Percentiles rank a stretch among this genome's conserved stretches.
These are phyloP conservation scores for Oryzias dopingdopingensis DNA, from an alignment of 2,797 vertebrate genomes.

Conservation along the genomic window DNA sequence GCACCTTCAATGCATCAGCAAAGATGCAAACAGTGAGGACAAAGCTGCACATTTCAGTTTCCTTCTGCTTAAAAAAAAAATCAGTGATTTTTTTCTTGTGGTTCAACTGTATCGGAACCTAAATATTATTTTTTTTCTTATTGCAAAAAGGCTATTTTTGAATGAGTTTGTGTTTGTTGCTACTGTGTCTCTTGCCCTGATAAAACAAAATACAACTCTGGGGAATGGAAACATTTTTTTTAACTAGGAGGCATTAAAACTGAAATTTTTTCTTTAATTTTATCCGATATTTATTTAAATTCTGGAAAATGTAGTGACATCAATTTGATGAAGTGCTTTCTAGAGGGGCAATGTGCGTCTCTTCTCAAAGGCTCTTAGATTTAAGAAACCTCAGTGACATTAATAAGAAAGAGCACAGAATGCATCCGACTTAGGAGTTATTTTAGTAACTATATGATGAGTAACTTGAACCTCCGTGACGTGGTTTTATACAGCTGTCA, in stretches of 20 bases:
- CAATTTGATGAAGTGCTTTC: conserved; percentile 24
- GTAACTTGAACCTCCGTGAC: background rate
- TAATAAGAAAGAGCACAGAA: conserved; percentile 11
- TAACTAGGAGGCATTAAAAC: conserved; percentile 32
- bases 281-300: too few species aligned
- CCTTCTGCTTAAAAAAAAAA: conserved; percentile 12
- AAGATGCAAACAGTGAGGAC: conserved; percentile 49
- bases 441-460: conserved; percentile 6
- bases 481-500: background rate
- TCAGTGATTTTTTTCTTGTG: conserved; percentile 15
- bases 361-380: conserved; percentile 2
- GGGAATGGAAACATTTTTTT: conserved; percentile 23
- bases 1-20: conserved; percentile 44
- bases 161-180: conserved; percentile 16
- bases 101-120: conserved; percentile 22
- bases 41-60: conserved; percentile 32
- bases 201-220: conserved; percentile 26
- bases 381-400: conserved; percentile 12
- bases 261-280: conserved; percentile 29
- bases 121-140: conserved; percentile 34
- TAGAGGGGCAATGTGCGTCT: conserved; percentile 12
- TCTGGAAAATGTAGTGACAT: conserved; percentile 3
- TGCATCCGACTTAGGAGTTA: background rate
- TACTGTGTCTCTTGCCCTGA: conserved; percentile 25
- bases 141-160: conserved; percentile 34